Evolutionary conservation across 2,797 vertebrate genomes (phyloP).

Genomic region (Buceros bicornis): DNA sequence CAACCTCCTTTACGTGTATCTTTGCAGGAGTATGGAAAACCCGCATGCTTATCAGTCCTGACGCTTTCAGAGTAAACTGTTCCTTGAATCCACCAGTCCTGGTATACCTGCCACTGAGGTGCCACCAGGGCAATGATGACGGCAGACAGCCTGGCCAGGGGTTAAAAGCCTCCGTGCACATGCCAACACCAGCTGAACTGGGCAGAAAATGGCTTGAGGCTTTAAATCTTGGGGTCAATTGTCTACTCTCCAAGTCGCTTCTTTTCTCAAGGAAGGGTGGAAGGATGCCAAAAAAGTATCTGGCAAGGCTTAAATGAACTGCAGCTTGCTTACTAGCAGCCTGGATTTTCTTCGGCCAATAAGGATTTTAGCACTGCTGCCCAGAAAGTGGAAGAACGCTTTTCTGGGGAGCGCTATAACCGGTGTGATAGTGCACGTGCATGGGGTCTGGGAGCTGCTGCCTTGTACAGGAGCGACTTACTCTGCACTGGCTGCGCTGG

Average conservation of each 20-base stretch:
- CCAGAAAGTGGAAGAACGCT: background rate
- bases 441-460: background rate
- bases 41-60: background rate
- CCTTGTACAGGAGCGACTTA: background rate
- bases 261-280: conserved; percentile 49
- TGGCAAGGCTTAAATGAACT: conserved; percentile 73
- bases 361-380: background rate
- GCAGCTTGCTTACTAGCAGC: background rate
- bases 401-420: background rate
- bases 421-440: fast-evolving
- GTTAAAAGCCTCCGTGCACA: background rate
- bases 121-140: background rate
- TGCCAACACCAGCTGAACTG: conserved; percentile 40
- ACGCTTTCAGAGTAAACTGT: background rate
- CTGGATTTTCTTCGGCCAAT: conserved; percentile 16
- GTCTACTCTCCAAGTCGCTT: conserved; percentile 43
- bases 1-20: fast-evolving
- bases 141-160: background rate
- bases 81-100: background rate
- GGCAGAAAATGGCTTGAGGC: conserved; percentile 49
- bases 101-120: background rate
- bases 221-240: conserved; percentile 53
- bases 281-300: conserved; percentile 48
- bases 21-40: background rate
- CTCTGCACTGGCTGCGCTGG: background rate